Percentiles rank a stretch among this genome's conserved stretches.
phyloP scores from a whole-genome alignment of 2,113 vertebrate species.

The Misgurnus anguillicaudatus region DNA sequence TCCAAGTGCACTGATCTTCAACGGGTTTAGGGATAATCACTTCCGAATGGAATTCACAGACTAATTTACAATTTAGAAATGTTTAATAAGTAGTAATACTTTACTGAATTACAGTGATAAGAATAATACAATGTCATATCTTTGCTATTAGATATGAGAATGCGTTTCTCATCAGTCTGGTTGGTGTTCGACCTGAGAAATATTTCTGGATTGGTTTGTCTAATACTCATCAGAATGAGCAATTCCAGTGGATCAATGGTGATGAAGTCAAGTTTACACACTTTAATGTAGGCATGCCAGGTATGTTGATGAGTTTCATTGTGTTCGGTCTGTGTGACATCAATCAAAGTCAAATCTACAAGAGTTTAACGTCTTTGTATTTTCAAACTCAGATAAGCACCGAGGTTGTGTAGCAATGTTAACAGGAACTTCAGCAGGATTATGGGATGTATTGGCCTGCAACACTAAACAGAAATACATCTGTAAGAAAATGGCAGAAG shows the following conservation, averaged over 20 bases:
- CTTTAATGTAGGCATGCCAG: constrained; percentile 93
- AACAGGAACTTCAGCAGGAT: constrained; percentile 85
- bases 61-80: too few species aligned
- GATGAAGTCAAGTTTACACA: constrained; percentile 84
- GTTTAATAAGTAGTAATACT: too few species aligned
- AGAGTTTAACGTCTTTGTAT: neutral
- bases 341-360: neutral
- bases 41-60: too few species aligned
- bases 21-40: too few species aligned
- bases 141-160: constrained; percentile 85
- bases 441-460: constrained; percentile 91
- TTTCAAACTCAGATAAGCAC: constrained; percentile 75
- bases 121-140: neutral
- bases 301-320: constrained; percentile 65
- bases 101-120: neutral
- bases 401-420: constrained; percentile 89
- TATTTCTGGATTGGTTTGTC: constrained; percentile 94
- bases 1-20: too few species aligned
- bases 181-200: constrained; percentile 88
- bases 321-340: too few species aligned
- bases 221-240: constrained; percentile 74
- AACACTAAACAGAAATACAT: constrained; percentile 86
- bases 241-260: constrained; percentile 78
- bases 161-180: constrained; percentile 88
- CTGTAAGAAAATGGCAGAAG: constrained; percentile 86